Conservation (phyloP, 1,140 invertebrate genomes). For the Phenacoccus solenopsis region DNA sequence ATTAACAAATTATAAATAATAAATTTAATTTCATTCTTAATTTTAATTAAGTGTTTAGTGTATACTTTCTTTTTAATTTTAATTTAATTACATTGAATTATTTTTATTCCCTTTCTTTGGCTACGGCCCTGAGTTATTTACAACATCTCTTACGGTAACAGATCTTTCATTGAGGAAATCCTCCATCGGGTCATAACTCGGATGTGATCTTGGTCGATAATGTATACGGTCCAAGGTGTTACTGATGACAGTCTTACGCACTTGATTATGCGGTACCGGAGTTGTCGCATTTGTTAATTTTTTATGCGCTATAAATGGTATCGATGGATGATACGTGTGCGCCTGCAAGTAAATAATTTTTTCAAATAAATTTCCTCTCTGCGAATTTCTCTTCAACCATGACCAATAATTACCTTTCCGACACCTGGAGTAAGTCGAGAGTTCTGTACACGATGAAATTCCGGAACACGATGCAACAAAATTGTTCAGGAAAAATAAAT, state of each 20-base stretch:
- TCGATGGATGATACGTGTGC: slow-evolving; percentile 30
- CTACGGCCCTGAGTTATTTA: too few relatives aligned
- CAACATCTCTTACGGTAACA: slow-evolving; percentile 45
- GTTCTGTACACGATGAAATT: not conserved
- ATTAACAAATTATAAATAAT: too few relatives aligned
- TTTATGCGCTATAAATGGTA: slow-evolving; percentile 17
- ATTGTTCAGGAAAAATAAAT: not conserved
- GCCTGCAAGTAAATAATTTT: not conserved
- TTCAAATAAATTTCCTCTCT: too few relatives aligned
- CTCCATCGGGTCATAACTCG: slow-evolving; percentile 50
- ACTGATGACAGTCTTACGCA: slow-evolving; percentile 53
- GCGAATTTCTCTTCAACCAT: too few relatives aligned
- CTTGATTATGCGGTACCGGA: slow-evolving; percentile 28
- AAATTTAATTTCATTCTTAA: not conserved
- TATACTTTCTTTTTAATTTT: too few relatives aligned
- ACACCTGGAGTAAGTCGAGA: slow-evolving; percentile 10
- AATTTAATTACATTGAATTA: too few relatives aligned
- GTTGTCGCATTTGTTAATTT: not conserved
- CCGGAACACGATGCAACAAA: not conserved
- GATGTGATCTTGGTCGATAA: slow-evolving; percentile 41
- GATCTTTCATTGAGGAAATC: slow-evolving; percentile 61
- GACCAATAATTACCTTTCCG: slow-evolving; percentile 20
- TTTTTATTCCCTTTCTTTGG: too few relatives aligned
- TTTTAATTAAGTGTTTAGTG: not conserved
- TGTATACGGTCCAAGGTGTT: slow-evolving; percentile 58